Evolutionary conservation across 2,797 vertebrate species (phyloP).

Genomic region (Bovichtus diacanthus): DNA sequence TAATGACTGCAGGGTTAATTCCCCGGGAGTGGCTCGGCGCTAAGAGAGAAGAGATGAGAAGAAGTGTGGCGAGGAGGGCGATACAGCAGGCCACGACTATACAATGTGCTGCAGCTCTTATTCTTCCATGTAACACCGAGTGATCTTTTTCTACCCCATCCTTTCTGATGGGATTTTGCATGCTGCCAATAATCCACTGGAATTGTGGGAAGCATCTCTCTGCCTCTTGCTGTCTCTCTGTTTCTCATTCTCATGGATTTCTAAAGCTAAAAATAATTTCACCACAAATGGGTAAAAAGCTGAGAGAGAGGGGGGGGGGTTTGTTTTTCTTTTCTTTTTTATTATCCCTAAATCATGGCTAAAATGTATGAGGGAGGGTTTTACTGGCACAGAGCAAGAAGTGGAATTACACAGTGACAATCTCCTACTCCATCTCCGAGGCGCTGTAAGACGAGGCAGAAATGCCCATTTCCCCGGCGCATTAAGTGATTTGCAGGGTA

Average conservation of each 20-base stretch:
- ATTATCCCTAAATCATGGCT: constrained; percentile 72
- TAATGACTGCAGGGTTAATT: constrained; percentile 81
- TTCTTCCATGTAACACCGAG: constrained; percentile 60
- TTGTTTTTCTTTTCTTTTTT: constrained; percentile 31
- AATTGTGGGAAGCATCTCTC: constrained; percentile 52
- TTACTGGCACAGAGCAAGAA: constrained; percentile 64
- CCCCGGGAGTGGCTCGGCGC: constrained; percentile 60
- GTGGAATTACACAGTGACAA: constrained; percentile 80
- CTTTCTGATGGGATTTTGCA: constrained; percentile 75
- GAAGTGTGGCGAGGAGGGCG: constrained; percentile 33
- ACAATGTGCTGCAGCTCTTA: constrained; percentile 48
- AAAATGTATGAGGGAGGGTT: constrained; percentile 69
- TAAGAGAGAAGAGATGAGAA: constrained; percentile 55
- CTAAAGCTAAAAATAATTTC: constrained; percentile 82
- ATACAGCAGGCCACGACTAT: constrained; percentile 32
- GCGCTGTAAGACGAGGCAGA: constrained; percentile 63
- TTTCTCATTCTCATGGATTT: constrained; percentile 60
- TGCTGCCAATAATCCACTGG: constrained; percentile 78
- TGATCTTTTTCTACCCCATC: constrained; percentile 67
- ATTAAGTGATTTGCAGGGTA: constrained; percentile 78
- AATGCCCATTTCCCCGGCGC: constrained; percentile 68
- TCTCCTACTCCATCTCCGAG: constrained; percentile 75
- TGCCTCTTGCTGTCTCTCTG: constrained; percentile 30
- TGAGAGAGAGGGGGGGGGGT: neutral
- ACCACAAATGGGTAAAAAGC: constrained; percentile 65